A percentile compares a stretch with the other conserved stretches of the same genome.
Evolutionary conservation across 2,888 invertebrate genomes (phyloP).

Genomic region (Caenorhabditis sulstoni): DNA sequence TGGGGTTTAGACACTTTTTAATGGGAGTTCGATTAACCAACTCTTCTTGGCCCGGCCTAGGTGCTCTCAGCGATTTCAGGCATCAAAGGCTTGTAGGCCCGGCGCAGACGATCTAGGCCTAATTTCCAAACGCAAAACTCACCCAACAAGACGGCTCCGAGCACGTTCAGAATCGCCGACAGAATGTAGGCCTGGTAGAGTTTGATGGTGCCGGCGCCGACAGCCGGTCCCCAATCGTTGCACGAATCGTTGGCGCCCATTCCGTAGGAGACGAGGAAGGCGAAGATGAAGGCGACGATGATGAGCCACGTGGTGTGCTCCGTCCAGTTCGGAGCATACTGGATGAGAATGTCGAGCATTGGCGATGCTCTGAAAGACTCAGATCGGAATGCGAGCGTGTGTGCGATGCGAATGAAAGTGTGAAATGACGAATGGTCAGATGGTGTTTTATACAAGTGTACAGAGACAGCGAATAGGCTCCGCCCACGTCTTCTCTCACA

Average conservation of each 20-base stretch:
- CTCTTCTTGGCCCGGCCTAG: no score
- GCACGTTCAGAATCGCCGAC: slow-evolving; percentile 95
- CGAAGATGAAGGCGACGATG: slow-evolving; percentile 69
- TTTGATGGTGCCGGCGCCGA: slow-evolving; percentile 72
- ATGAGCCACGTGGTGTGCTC: slow-evolving; percentile 67
- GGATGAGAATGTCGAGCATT: slow-evolving; percentile 63
- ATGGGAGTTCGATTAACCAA: no score
- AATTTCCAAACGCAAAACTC: no score
- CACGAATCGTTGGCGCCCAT: slow-evolving; percentile 74
- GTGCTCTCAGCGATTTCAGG: no score
- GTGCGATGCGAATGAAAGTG: no score
- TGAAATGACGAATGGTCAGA: no score
- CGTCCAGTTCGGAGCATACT: slow-evolving; percentile 66
- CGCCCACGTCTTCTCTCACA: slow-evolving; percentile 8
- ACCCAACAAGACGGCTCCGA: slow-evolving; percentile 92
- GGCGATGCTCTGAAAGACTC: slow-evolving; percentile 37
- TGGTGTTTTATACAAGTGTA: slow-evolving; percentile 5
- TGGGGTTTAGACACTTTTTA: no score
- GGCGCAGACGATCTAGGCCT: no score
- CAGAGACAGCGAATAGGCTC: background rate
- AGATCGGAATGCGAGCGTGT: no score
- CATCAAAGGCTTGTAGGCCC: no score
- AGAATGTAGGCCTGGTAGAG: slow-evolving; percentile 88
- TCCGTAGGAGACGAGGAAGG: slow-evolving; percentile 70
- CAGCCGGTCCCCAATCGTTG: slow-evolving; percentile 73